A percentile compares a stretch with the other conserved stretches of the same genome.
phyloP scores from a whole-genome alignment of 2,113 vertebrate genomes.

The Odontesthes bonariensis region DNA sequence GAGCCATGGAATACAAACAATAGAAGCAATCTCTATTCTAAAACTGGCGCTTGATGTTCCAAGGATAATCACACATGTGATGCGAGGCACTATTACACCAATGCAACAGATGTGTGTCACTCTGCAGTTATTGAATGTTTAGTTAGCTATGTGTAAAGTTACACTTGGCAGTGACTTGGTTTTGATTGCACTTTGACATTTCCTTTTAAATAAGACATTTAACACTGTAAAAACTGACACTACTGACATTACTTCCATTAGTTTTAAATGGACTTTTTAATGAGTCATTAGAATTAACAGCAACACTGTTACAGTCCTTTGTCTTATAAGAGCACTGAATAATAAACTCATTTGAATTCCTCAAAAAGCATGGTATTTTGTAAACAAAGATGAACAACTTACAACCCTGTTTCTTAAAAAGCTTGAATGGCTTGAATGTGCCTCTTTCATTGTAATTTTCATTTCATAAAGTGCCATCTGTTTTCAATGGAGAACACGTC shows the following conservation, averaged over 20 bases:
- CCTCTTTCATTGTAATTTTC: background rate
- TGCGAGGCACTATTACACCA: conserved; percentile 58
- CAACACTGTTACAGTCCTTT: conserved; percentile 12
- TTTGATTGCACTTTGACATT: background rate
- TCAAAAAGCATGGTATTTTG: background rate
- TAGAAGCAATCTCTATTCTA: background rate
- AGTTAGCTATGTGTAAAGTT: conserved; percentile 5
- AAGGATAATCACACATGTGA: conserved; percentile 48
- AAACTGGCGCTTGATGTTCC: conserved; percentile 31
- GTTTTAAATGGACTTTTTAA: conserved; percentile 26
- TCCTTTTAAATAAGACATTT: conserved; percentile 18
- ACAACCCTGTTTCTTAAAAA: background rate
- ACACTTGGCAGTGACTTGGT: conserved; percentile 33
- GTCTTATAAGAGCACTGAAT: conserved; percentile 9
- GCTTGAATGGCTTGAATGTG: background rate
- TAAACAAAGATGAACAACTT: background rate
- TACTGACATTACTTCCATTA: conserved; percentile 1
- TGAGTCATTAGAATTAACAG: conserved; percentile 20
- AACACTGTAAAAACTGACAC: conserved; percentile 26
- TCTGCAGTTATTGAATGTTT: conserved; percentile 32
- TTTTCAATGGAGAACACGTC: background rate
- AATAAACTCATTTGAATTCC: background rate
- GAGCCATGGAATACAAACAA: conserved; percentile 2
- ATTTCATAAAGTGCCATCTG: background rate
- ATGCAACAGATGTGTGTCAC: conserved; percentile 46